Base-by-base conservation (phyloP, 2,888 invertebrate genomes). In the Apamea monoglypha region DNA sequence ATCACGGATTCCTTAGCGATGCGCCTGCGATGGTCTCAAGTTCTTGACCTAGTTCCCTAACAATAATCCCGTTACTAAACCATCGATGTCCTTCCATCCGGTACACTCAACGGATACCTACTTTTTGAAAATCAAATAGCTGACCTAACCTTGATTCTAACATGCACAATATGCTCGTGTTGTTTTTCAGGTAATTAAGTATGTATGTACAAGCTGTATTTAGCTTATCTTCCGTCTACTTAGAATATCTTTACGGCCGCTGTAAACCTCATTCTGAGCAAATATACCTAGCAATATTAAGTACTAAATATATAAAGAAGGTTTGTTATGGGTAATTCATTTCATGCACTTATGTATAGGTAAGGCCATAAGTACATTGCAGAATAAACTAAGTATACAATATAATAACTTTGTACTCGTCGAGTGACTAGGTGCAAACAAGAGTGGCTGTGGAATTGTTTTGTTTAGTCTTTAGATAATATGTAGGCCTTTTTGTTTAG, bases 21-120 rank as follows among this genome's bases (percentile, higher is more conserved):
- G 85, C 84, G 85, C 84, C 68, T 82, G 87, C 80, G 87, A 85
- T 82, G 89, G 77, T 91, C 90, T 92, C 91, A 92, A 91, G 90
- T 77, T 91, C 91, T 93, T 93, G 94, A 93, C 94, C 91, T 78
- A 92, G 89, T 90, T 92, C 82, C 74, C 66, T 79, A 73, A 83
- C 82, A 87, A 87, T 84, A 79, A 90, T 88, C 87, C 91, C 88
- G 90, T 90, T 90, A 88, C 84, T 82, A 80, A 84, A 77, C 87
- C 88, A 64, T 50, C 80, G 68, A 74, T 47, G 85, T 91, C 89
- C 87, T 87, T 87, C 80, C 64, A 86, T 80, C 85, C 82, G 83
- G 72, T 81, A 84, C 40, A 73, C 64, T 67, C 53, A 83, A 83
- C 78, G 71, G 76, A 64, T 61, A 70, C n/a, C n/a, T n/a, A n/a